Conservation (phyloP, 2,888 invertebrate genomes). For the Argyra leucocephala region DNA sequence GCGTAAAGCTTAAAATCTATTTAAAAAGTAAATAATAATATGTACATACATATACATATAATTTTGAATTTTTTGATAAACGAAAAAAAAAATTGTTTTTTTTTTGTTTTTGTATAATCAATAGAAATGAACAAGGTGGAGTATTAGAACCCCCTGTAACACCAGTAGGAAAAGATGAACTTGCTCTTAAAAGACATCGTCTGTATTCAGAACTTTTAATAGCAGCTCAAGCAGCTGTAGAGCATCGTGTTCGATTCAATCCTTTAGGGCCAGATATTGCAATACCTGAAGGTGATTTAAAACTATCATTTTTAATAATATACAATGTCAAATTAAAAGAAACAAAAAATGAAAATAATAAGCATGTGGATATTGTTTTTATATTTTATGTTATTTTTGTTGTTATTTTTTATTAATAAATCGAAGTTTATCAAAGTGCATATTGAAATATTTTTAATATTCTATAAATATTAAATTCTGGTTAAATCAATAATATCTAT, state of each 20-base stretch:
- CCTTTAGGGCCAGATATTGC: constrained; percentile 60
- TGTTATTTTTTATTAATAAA: too few species aligned
- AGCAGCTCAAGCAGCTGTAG: constrained; percentile 61
- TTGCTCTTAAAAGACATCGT: constrained; percentile 64
- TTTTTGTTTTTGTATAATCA: constrained; percentile 26
- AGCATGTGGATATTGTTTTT: too few species aligned
- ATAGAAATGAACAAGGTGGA: constrained; percentile 34
- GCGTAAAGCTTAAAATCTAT: too few species aligned
- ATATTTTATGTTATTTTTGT: too few species aligned
- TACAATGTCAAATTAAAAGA: too few species aligned
- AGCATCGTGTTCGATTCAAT: constrained; percentile 67
- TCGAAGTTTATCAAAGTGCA: too few species aligned
- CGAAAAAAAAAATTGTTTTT: constrained; percentile 14
- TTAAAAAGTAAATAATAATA: background rate
- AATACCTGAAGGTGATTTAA: constrained; percentile 46
- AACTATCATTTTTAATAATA: constrained; percentile 2
- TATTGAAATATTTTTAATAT: too few species aligned
- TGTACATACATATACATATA: background rate
- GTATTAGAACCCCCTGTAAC: constrained; percentile 55
- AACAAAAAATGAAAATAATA: too few species aligned
- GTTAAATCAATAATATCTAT: too few species aligned
- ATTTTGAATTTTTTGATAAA: constrained; percentile 8
- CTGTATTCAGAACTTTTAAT: constrained; percentile 68
- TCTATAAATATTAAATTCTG: too few species aligned
- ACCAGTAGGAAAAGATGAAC: constrained; percentile 67